These are phyloP conservation scores for Caenorhabditis sp. DNA, from an alignment of 2,888 invertebrate species.

Conservation along the genomic window DNA sequence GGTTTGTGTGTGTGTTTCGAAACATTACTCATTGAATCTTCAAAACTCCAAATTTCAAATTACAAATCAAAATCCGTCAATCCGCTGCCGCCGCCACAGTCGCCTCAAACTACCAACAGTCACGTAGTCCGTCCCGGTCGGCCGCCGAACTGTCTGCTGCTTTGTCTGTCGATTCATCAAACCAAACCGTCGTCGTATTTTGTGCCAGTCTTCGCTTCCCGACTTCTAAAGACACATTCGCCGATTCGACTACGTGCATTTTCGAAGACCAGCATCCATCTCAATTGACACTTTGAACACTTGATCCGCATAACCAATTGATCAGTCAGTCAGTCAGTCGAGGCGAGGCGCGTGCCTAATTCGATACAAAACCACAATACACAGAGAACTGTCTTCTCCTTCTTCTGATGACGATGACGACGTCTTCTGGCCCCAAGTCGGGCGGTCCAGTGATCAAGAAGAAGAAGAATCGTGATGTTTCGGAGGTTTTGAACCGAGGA, in stretches of 20 bases:
- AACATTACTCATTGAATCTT: not conserved
- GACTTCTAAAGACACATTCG: slow-evolving; percentile 39
- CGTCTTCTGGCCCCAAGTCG: too few relatives aligned
- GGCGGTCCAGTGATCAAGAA: slow-evolving; percentile 5
- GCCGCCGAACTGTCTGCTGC: slow-evolving; percentile 26
- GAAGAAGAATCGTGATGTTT: slow-evolving; percentile 35
- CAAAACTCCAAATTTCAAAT: too few relatives aligned
- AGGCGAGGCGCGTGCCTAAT: too few relatives aligned
- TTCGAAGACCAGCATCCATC: not conserved
- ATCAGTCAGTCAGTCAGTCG: too few relatives aligned
- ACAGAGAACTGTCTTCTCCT: too few relatives aligned
- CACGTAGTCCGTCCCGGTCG: slow-evolving; percentile 22
- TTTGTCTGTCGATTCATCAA: not conserved
- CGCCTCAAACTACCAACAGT: slow-evolving; percentile 23
- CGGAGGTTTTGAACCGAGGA: slow-evolving; percentile 29
- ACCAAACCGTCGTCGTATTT: slow-evolving; percentile 16
- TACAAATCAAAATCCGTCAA: too few relatives aligned
- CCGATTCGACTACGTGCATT: slow-evolving; percentile 41
- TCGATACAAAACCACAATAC: slow-evolving; percentile 55
- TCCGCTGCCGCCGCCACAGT: too few relatives aligned
- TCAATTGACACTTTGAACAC: slow-evolving; percentile 43
- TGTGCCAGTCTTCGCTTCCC: too few relatives aligned
- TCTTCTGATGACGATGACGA: not conserved
- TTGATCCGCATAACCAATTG: slow-evolving; percentile 55
- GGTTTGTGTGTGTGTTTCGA: not conserved